A percentile compares a stretch with the other conserved stretches of the same genome.
phyloP scores from a whole-genome alignment of 2,797 vertebrate genomes.

The Hydrocynus forskahlii region DNA sequence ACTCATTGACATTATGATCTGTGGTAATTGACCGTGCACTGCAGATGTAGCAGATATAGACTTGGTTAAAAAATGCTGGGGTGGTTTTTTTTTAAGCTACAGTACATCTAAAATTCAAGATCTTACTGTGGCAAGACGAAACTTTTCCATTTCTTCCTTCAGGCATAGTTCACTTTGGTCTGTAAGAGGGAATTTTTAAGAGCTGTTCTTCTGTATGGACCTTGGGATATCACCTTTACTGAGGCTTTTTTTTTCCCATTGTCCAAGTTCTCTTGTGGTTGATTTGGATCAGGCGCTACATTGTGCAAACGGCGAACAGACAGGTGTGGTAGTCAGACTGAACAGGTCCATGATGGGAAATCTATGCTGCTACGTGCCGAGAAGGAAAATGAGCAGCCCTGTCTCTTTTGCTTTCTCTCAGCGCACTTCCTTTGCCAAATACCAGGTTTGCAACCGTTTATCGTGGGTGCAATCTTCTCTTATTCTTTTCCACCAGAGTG shows the following conservation, averaged over 20 bases:
- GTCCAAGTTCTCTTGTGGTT: conserved; percentile 33
- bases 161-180: background rate
- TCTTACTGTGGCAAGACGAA: background rate
- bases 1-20: too few species aligned
- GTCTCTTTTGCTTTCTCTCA: conserved; percentile 14
- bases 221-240: conserved; percentile 9
- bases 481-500: conserved; percentile 37
- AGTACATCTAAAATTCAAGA: background rate
- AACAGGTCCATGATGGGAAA: conserved; percentile 70
- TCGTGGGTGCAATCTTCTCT: conserved; percentile 51
- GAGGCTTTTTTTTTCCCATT: background rate
- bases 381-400: conserved; percentile 61
- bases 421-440: conserved; percentile 56
- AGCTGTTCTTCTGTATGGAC: background rate
- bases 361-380: conserved; percentile 66
- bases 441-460: conserved; percentile 52
- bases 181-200: background rate
- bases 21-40: too few species aligned
- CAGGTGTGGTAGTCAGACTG: conserved; percentile 65
- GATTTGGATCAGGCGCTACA: conserved; percentile 60
- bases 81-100: background rate
- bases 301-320: conserved; percentile 56
- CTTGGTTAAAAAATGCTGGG: background rate
- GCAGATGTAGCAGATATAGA: too few species aligned
- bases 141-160: background rate